Percentiles rank a stretch among this genome's conserved stretches.
phyloP scores from a whole-genome alignment of 2,888 invertebrate species.

The Hydrotaea cyrtoneurina region DNA sequence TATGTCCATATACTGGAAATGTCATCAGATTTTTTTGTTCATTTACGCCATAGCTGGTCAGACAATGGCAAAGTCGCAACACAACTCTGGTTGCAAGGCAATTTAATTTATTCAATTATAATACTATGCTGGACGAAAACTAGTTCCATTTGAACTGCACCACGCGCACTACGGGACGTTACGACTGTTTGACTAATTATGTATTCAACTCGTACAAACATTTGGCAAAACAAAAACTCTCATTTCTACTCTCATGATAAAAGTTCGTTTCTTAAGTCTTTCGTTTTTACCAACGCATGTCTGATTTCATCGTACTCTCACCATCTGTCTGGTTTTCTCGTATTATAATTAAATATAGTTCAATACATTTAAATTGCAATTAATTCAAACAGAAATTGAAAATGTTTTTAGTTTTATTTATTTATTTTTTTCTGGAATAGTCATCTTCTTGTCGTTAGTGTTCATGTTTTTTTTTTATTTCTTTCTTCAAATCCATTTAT shows the following conservation, averaged over 20 bases:
- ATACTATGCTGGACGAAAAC: too few species aligned
- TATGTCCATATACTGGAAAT: too few species aligned
- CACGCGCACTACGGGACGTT: too few species aligned
- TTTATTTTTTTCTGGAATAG: background rate
- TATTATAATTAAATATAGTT: background rate
- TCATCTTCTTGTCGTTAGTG: background rate
- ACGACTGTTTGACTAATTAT: too few species aligned
- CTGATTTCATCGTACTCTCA: background rate
- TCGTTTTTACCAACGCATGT: background rate
- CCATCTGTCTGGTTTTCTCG: background rate
- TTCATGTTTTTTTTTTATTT: too few species aligned
- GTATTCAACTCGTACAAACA: too few species aligned
- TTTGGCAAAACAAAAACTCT: background rate
- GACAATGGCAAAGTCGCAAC: too few species aligned
- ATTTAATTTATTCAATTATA: too few species aligned
- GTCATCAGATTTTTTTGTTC: too few species aligned
- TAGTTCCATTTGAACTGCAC: too few species aligned
- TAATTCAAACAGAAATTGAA: slow-evolving; percentile 29
- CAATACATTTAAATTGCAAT: slow-evolving; percentile 9
- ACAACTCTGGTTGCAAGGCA: too few species aligned
- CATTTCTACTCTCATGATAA: background rate
- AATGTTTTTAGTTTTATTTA: slow-evolving; percentile 8
- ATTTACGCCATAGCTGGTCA: too few species aligned
- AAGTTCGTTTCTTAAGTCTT: slow-evolving; percentile 32
- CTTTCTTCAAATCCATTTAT: slow-evolving; percentile 24